Percentiles rank a stretch among this genome's conserved stretches.
phyloP scores from a whole-genome alignment of 2,888 invertebrate species.

The Oscheius sp. region DNA sequence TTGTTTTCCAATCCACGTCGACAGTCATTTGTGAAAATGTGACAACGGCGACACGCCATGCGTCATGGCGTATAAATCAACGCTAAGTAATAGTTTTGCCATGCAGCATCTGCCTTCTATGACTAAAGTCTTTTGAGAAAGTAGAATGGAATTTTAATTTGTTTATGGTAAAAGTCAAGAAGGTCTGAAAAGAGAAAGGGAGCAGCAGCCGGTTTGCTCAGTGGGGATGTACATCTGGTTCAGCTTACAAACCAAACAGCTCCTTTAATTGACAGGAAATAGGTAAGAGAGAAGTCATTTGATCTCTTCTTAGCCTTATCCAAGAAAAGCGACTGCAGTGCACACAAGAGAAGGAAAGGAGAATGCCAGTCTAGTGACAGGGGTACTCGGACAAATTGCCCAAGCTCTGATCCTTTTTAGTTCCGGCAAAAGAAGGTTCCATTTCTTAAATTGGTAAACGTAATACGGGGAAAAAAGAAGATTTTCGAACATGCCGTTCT shows the following conservation, averaged over 20 bases:
- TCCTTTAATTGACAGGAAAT: conserved; percentile 37
- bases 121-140: neutral
- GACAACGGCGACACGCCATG: conserved; percentile 3
- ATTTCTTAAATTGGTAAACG: conserved; percentile 3
- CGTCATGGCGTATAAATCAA: conserved; percentile 33
- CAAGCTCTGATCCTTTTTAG: conserved; percentile 18
- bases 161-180: conserved; percentile 4
- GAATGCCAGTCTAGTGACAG: neutral
- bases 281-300: conserved; percentile 30
- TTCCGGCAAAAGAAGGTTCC: conserved; percentile 19
- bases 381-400: conserved; percentile 15
- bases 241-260: conserved; percentile 32
- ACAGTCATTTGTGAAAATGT: conserved; percentile 2
- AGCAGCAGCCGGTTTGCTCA: conserved; percentile 2
- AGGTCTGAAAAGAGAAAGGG: neutral
- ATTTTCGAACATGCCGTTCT: neutral
- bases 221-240: conserved; percentile 32
- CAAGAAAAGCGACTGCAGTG: conserved; percentile 12
- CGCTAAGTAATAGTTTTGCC: conserved; percentile 11
- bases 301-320: conserved; percentile 27
- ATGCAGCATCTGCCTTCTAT: too few relatives aligned
- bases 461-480: neutral
- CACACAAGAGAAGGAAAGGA: neutral
- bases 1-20: neutral
- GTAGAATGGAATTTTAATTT: conserved; percentile 29